Evolutionary conservation across 2,888 invertebrate species (phyloP), one percentile per base, ranked within the genome.

Genomic region (Oscheius sp.): DNA sequence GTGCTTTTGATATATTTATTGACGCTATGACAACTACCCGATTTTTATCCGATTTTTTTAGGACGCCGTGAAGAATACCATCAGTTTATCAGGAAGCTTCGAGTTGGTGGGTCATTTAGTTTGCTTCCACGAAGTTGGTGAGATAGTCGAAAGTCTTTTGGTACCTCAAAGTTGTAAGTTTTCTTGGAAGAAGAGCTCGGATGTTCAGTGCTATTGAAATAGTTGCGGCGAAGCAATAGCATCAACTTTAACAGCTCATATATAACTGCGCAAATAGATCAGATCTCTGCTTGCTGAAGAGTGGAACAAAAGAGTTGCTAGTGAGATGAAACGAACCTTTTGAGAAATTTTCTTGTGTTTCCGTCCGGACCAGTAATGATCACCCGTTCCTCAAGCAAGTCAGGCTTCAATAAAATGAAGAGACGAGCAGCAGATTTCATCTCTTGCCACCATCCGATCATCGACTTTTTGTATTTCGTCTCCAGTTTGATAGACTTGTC

Each of bases 11-110:
- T 7, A 3, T 51, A 9, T 50, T 50, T 65, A 50, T 73, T 57
- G 42, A 42, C 42, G 42, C 42, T 42, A 21, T 21, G 35, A 29
- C n/a, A 53, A 62, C 63, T 48, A 70, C 55, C 60, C 63, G 55
- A 59, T 50, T 60, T n/a, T 63, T 51, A 63, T 65, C 37, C 57
- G 37, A 21, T n/a, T 60, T 32, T 21, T 68, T 55, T 82, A 88
- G 88, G 88, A 88, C 75, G 87, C 87, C 70, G 87, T 87, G 65
- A 87, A 87, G 73, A 88, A 88, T 80, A 88, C 88, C 51, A 88
- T 88, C 75, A 81, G 79, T 47, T 80, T 88, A 37, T 86, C 87
- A 35, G 88, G 88, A 66, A 87, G 86, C 73, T 88, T 88, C 68
- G 88, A 88, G 60, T 74, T 88, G 85, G 88, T 88, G 66, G 80